A percentile compares a stretch with the other conserved stretches of the same genome.
phyloP scores from a whole-genome alignment of 2,113 vertebrate species.

The Hypocryptadius cinnamomeus region DNA sequence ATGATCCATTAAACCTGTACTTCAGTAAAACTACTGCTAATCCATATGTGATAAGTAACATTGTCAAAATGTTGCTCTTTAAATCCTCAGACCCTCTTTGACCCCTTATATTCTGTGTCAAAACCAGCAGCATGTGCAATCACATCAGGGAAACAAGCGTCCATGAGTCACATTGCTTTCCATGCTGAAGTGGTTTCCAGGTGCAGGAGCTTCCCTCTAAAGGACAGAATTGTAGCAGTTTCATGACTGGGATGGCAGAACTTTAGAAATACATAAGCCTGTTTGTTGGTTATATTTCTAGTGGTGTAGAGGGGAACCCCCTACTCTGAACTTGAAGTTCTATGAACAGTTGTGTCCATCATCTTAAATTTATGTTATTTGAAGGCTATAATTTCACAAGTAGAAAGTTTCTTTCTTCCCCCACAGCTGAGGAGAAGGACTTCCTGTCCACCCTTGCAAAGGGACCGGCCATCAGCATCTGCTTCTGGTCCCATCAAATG shows the following conservation, averaged over 20 bases:
- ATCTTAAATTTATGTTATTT: not conserved
- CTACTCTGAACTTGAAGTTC: not conserved
- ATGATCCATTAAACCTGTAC: not conserved
- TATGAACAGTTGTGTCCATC: not conserved
- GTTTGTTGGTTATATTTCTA: not conserved
- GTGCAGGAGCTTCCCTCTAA: not conserved
- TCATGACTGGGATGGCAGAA: not conserved
- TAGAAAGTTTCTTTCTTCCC: not conserved
- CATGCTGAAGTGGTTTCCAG: not conserved
- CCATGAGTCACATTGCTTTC: not conserved
- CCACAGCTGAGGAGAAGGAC: not conserved
- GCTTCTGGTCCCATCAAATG: accelerated
- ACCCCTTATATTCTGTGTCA: not conserved
- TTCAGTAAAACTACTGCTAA: not conserved
- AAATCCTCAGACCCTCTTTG: not conserved
- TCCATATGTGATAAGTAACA: not conserved
- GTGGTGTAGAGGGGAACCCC: not conserved
- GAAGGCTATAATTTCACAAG: not conserved
- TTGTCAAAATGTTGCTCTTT: not conserved
- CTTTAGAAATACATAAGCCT: not conserved
- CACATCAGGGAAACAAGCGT: not conserved
- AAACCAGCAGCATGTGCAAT: not conserved
- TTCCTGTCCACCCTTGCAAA: not conserved
- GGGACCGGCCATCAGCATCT: accelerated
- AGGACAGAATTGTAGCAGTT: not conserved